Conservation (phyloP, 2,888 invertebrate species). For the Parnassius smintheus region DNA sequence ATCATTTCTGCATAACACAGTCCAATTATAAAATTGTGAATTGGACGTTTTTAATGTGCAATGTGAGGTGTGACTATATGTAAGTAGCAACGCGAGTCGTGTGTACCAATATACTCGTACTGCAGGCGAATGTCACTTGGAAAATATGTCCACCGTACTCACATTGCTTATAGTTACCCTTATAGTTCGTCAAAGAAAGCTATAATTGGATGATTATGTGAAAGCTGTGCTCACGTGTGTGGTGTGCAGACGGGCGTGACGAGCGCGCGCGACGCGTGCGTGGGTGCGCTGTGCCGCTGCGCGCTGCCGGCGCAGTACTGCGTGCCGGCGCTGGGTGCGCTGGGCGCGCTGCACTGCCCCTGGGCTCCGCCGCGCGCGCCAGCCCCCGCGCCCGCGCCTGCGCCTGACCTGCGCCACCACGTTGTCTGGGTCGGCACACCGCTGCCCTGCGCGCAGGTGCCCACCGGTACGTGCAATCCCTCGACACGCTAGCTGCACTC, state of each 20-base stretch:
- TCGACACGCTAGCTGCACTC: background rate
- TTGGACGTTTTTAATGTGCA: too few species aligned
- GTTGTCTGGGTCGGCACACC: slow-evolving; percentile 99
- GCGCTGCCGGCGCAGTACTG: slow-evolving; percentile 98
- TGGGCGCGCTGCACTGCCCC: slow-evolving; percentile 92
- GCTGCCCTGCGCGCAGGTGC: slow-evolving; percentile 88
- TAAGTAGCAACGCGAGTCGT: too few species aligned
- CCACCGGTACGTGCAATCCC: slow-evolving; percentile 60
- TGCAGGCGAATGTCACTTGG: too few species aligned
- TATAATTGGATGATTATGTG: too few species aligned
- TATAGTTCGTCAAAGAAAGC: too few species aligned
- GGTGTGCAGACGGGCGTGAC: slow-evolving; percentile 54
- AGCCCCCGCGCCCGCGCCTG: slow-evolving; percentile 79
- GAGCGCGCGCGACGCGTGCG: slow-evolving; percentile 94
- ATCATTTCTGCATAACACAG: too few species aligned
- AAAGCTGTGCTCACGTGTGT: too few species aligned
- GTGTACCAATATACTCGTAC: too few species aligned
- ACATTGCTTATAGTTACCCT: too few species aligned
- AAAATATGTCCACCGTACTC: too few species aligned
- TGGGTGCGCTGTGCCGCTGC: slow-evolving; percentile 97
- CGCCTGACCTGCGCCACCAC: slow-evolving; percentile 91
- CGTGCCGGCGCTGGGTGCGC: slow-evolving; percentile 91
- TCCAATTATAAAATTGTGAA: too few species aligned
- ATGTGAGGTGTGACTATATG: too few species aligned
- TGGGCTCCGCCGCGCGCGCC: slow-evolving; percentile 97